Evolutionary conservation across 2,113 vertebrate species (phyloP), one percentile per base, ranked within the genome.

Genomic region (Micromys minutus): DNA sequence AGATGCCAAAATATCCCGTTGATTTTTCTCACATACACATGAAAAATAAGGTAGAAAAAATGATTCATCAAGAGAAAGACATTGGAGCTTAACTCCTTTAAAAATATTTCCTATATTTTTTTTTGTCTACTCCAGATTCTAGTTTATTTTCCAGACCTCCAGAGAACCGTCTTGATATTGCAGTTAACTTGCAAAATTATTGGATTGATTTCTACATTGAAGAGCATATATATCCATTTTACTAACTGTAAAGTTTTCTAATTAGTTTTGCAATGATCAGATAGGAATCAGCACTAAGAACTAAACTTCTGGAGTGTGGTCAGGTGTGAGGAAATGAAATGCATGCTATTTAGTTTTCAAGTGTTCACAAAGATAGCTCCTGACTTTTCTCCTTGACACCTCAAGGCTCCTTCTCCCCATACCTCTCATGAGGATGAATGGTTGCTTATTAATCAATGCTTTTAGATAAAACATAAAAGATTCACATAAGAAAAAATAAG

Each of bases 401-500:
- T 95, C 57, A 83, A 61, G 31, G 79, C 50, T 93, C 15, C 26
- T 92, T 94, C 39, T 92, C 71, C 59, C 0, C 29, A 55, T 39
- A 45, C 15, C 89, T 89, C 16, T 55, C 31, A 12, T 76, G 29
- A 16, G 83, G 9, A 67, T 85, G 61, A 16, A 2, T 76, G 8
- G 13, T 59, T 52, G 65, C 45, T 21, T 92, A 13, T 59, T 95
- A 39, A 8, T 3, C 17, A 67, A 6, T 84, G 57, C 47, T 65
- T 52, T 96, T 45, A 93, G 42, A 79, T 79, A 96, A 93, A 81
- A 5, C 10, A 90, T 85, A 89, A 95, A 94, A 95, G 90, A 13
- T 6, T 71, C 55, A 75, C 22, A 29, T 36, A 69, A 69, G 34
- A 89, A 90, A 74, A 1, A 15, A 47, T 69, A 57, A 94, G 86